Evolutionary conservation across 1,140 invertebrate genomes (phyloP).

Genomic region (Asbolus verrucosus): DNA sequence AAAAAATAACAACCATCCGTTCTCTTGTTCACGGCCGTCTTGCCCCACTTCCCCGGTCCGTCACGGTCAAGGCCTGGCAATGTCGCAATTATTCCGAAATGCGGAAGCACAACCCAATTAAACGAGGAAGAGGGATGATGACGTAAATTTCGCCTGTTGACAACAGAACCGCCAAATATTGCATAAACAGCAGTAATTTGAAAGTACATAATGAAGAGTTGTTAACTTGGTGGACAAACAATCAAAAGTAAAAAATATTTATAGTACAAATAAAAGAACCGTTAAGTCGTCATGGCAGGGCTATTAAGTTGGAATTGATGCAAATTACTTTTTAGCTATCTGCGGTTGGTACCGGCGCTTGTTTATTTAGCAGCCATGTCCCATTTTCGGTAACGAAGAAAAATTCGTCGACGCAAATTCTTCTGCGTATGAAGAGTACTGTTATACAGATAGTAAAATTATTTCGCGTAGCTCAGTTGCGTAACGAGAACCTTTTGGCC

Average conservation of each 20-base stretch:
- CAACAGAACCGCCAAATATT: not conserved
- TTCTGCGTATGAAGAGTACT: slow-evolving; percentile 18
- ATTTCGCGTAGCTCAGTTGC: slow-evolving; percentile 18
- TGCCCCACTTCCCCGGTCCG: slow-evolving; percentile 22
- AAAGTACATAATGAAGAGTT: not conserved
- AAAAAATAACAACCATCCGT: slow-evolving; percentile 1
- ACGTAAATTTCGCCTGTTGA: not conserved
- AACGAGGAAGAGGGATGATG: not conserved
- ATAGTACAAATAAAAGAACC: slow-evolving; percentile 16
- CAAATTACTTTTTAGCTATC: slow-evolving; percentile 17
- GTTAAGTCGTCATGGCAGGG: slow-evolving; percentile 2
- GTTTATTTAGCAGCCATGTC: not conserved
- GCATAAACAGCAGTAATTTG: not conserved
- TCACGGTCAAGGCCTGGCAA: slow-evolving; percentile 33
- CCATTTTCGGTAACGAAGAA: slow-evolving; percentile 1
- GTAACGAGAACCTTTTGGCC: not conserved
- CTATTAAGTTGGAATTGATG: slow-evolving; percentile 1
- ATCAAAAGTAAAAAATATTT: slow-evolving; percentile 37
- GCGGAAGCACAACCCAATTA: slow-evolving; percentile 25
- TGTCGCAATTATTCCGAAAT: slow-evolving; percentile 35
- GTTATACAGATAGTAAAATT: slow-evolving; percentile 35
- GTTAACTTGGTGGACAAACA: slow-evolving; percentile 19
- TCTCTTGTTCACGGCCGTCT: slow-evolving; percentile 26
- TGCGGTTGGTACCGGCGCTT: slow-evolving; percentile 3
- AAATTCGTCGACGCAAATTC: too few species aligned